Base-by-base conservation (phyloP, 2,888 invertebrate genomes). In the Drosophila fungiperda region DNA sequence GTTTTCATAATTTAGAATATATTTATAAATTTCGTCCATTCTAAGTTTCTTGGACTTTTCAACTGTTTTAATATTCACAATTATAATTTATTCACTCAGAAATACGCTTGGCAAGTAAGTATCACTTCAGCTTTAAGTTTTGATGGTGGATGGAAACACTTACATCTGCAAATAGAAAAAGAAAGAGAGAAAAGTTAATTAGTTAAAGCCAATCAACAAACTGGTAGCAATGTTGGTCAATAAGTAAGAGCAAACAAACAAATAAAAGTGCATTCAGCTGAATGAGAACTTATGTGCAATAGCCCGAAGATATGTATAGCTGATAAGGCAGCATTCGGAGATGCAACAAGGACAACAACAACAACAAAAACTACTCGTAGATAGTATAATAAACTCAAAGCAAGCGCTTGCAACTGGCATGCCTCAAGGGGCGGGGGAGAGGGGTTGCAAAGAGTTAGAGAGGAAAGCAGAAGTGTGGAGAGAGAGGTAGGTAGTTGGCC, bases 91-190 rank as follows among this genome's bases (percentile, higher is more conserved):
- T 67, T 62, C 17, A 42, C 49, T 55, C 32, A 60, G 38, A 63
- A 52, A 65, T 73, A 77, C 67, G 68, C 49, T 69, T 63, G 36
- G 15, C 20, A 23, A 8, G 45, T 45, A 7, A 3, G 15, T 45
- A 23, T 8, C 45, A 57, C 23, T n/a, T 61, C 52, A 54, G 52
- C 36, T 29, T 36, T 29, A 32, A 42, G 36, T 59, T 38, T 49
- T 63, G 58, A 49, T 67, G 60, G n/a, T 20, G 32, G 36, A 35
- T 26, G 20, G 20, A 53, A 29, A 48, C 68, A 86, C 85, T 86
- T 89, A 86, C 85, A 89, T 84, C 90, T 86, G 85, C 76, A 87
- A 86, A 89, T 80, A 89, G 69, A 87, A 50, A 68, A 63, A 73
- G 80, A 54, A 15, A 26, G 23, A 48, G 70, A 72, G 58, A 75